These are phyloP conservation scores for Uria aalge DNA, from an alignment of 2,113 vertebrate genomes.

Conservation along the genomic window DNA sequence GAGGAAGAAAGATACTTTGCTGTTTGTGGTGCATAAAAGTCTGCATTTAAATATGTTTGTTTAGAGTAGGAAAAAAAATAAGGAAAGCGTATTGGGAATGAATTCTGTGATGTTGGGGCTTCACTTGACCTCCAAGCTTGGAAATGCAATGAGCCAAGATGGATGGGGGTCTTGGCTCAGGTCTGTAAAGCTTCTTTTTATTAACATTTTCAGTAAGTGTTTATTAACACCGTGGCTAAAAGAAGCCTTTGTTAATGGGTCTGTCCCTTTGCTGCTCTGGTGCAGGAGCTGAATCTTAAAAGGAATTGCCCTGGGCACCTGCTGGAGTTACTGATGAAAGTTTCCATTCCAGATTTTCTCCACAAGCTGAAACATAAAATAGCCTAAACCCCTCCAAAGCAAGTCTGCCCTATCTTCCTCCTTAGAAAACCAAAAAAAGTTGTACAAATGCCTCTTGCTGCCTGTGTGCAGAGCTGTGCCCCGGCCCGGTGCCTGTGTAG, in stretches of 20 bases:
- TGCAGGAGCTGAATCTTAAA: conserved; percentile 15
- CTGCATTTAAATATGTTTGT: conserved; percentile 1
- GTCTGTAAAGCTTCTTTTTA: conserved; percentile 27
- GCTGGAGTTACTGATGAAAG: conserved; percentile 24
- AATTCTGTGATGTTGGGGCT: neutral
- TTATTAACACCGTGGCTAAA: conserved; percentile 4
- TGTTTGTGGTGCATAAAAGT: neutral
- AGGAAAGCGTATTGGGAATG: neutral
- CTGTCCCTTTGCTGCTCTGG: neutral
- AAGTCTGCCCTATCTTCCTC: neutral
- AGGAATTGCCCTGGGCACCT: conserved; percentile 33
- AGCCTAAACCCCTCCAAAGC: neutral
- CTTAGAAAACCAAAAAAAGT: neutral
- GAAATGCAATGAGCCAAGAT: neutral
- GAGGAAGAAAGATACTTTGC: neutral
- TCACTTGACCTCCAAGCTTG: neutral
- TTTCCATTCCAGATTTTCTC: conserved; percentile 30
- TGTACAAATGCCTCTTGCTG: neutral
- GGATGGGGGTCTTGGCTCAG: neutral
- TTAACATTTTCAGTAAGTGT: conserved; percentile 31
- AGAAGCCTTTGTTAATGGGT: neutral
- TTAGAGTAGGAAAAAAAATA: neutral
- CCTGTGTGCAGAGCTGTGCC: neutral
- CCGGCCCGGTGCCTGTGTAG: no score
- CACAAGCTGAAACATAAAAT: neutral